Conservation (phyloP, 2,797 vertebrate species). For the Acipenser oxyrinchus region DNA sequence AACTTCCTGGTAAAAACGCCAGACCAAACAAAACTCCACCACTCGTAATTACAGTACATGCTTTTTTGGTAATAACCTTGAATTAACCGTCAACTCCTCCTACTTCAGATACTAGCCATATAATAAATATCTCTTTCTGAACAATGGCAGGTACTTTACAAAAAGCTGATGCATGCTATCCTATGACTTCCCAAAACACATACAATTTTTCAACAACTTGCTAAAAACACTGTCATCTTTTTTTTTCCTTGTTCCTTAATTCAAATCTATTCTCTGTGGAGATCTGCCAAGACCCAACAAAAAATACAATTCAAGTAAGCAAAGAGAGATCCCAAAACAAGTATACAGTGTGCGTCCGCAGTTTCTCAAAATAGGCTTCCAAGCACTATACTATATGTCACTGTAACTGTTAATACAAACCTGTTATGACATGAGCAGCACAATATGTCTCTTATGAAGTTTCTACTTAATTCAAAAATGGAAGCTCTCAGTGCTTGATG, state of each 20-base stretch:
- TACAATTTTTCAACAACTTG: neutral
- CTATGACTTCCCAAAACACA: neutral
- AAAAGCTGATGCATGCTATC: neutral
- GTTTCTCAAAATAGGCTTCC: too few species aligned
- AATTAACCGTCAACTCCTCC: constrained; percentile 12
- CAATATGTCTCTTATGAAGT: too few species aligned
- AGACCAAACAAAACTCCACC: constrained; percentile 5
- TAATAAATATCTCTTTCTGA: constrained; percentile 13
- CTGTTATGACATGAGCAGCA: too few species aligned
- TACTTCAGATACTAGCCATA: constrained; percentile 7
- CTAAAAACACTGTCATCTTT: neutral
- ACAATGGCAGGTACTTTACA: neutral
- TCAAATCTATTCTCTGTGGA: neutral
- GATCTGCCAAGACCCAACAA: constrained; percentile 3
- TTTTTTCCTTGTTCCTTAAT: neutral
- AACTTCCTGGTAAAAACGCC: neutral
- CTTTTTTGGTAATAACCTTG: constrained; percentile 18
- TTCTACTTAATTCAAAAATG: too few species aligned
- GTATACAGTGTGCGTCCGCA: too few species aligned
- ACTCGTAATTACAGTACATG: constrained; percentile 8
- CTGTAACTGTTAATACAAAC: too few species aligned
- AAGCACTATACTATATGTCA: too few species aligned
- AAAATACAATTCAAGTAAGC: constrained; percentile 9
- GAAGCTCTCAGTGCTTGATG: too few species aligned
- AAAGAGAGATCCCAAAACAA: too few species aligned